Evolutionary conservation across 92 coral and sea anemone genomes (phyloP).

Genomic region (Diadumene lineata): DNA sequence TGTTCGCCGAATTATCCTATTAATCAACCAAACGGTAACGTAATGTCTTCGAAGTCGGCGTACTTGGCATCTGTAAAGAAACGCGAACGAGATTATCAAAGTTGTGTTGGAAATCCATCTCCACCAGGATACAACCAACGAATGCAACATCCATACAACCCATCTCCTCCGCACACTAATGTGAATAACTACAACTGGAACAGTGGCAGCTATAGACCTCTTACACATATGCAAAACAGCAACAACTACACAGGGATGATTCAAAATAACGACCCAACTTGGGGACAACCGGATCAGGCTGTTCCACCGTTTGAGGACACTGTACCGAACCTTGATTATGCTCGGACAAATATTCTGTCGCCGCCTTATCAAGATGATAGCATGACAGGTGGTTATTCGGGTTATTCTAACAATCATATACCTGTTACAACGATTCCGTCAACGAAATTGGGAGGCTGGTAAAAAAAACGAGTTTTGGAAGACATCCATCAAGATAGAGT

Average conservation of each 20-base stretch:
- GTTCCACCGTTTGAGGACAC: constrained; percentile 82
- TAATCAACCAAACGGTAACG: constrained; percentile 24
- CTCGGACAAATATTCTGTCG: constrained; percentile 47
- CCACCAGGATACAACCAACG: constrained; percentile 25
- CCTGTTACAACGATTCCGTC: constrained; percentile 45
- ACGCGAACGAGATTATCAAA: constrained; percentile 51
- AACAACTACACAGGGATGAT: neutral
- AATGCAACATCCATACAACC: constrained; percentile 30
- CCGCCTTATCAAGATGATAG: constrained; percentile 83
- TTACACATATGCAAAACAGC: constrained; percentile 20
- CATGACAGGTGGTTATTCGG: constrained; percentile 38
- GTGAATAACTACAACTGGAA: constrained; percentile 49
- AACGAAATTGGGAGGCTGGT: constrained; percentile 58
- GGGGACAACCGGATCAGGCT: constrained; percentile 34
- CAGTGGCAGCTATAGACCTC: constrained; percentile 23
- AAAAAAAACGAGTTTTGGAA: constrained; percentile 2
- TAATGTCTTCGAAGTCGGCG: constrained; percentile 57
- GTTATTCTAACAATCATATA: constrained; percentile 58
- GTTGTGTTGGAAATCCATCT: constrained; percentile 46
- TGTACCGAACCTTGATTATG: constrained; percentile 59
- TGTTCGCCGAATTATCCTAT: constrained; percentile 40
- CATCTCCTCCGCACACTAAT: constrained; percentile 22
- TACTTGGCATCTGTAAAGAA: constrained; percentile 52
- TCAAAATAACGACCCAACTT: constrained; percentile 17
- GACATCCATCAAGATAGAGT: neutral